A percentile compares a stretch with the other conserved stretches of the same genome.
Conservation (phyloP, 2,888 invertebrate species). For the Lysandra bellargus region DNA sequence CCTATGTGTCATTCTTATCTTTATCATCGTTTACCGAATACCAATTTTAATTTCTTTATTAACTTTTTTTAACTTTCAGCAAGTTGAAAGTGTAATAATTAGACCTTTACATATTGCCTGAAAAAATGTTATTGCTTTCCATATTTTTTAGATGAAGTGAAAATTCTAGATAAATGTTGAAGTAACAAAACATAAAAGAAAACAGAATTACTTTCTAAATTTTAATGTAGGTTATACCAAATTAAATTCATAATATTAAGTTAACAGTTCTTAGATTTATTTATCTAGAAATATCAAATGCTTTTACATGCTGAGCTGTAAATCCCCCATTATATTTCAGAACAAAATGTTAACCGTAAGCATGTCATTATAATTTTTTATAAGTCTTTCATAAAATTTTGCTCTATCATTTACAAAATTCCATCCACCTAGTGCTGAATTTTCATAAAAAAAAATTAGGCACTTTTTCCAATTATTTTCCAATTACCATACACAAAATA, state of each 20-base stretch:
- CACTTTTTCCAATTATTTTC: not conserved
- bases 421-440: not conserved
- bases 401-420: not conserved
- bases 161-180: not conserved
- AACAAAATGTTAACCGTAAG: not conserved
- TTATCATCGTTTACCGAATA: no score
- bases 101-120: no score
- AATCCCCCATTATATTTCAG: not conserved
- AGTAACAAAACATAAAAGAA: not conserved
- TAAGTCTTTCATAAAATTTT: not conserved
- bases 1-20: no score
- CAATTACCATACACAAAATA: not conserved
- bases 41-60: no score
- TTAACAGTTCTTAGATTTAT: constrained; percentile 2
- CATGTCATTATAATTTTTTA: not conserved
- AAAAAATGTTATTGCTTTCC: no score
- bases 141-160: not conserved
- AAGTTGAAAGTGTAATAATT: no score
- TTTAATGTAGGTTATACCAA: not conserved
- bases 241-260: not conserved
- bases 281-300: not conserved
- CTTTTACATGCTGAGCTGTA: not conserved
- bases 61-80: no score
- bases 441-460: not conserved
- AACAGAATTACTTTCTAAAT: not conserved